Percentiles rank a stretch among this genome's conserved stretches.
Evolutionary conservation across 2,113 vertebrate genomes (phyloP).

Genomic region (Isichthys henryi): DNA sequence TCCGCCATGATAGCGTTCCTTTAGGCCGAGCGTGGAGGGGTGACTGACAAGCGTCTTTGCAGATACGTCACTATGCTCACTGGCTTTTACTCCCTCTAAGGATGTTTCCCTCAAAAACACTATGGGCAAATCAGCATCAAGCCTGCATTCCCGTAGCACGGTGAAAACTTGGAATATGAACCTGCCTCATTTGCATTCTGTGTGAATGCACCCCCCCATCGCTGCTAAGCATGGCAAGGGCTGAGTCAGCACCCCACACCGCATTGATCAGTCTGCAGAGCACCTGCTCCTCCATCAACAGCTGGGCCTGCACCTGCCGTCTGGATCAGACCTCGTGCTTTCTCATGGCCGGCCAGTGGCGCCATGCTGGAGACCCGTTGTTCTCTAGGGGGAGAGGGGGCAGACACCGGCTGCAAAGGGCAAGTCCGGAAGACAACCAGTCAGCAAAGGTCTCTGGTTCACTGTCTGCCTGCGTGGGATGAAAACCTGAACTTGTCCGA

Average conservation of each 20-base stretch:
- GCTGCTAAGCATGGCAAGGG: constrained; percentile 42
- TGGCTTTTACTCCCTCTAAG: neutral
- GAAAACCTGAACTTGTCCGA: neutral
- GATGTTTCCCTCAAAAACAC: neutral
- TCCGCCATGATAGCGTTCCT: neutral
- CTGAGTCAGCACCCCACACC: constrained; percentile 53
- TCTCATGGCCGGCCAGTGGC: neutral
- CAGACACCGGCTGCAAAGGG: neutral
- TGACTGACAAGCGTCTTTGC: neutral
- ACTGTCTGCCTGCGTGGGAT: neutral
- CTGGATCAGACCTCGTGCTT: neutral
- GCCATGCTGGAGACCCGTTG: neutral
- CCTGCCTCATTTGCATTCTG: constrained; percentile 48
- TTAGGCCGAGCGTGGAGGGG: neutral
- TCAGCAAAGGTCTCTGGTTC: neutral
- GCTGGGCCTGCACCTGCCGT: neutral
- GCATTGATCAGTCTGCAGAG: constrained; percentile 46
- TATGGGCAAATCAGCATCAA: neutral
- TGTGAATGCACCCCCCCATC: constrained; percentile 21
- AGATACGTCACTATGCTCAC: neutral
- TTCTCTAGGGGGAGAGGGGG: neutral
- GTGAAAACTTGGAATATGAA: neutral
- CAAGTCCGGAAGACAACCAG: neutral
- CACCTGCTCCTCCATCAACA: constrained; percentile 38
- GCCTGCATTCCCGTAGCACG: neutral